Percentiles rank a stretch among this genome's conserved stretches.
Evolutionary conservation across 2,113 vertebrate genomes (phyloP).

Genomic region (Cephalopholis sonnerati): DNA sequence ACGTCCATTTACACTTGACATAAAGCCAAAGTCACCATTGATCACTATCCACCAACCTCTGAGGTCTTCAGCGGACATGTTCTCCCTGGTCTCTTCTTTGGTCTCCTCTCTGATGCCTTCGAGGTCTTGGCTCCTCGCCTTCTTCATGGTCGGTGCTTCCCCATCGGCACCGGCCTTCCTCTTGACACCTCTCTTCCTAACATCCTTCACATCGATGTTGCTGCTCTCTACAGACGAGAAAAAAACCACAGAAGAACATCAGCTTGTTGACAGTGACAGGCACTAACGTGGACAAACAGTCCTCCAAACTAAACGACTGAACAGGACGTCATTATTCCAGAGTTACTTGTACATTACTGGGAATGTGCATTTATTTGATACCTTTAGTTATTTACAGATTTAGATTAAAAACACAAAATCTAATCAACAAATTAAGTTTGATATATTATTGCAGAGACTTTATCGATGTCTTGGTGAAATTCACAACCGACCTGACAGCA

Average conservation of each 20-base stretch:
- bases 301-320: neutral
- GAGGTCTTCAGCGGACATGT: neutral
- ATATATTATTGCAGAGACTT: too few species aligned
- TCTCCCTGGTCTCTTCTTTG: fast-evolving
- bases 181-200: fast-evolving
- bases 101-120: fast-evolving
- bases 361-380: too few species aligned
- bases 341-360: too few species aligned
- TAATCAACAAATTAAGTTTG: too few species aligned
- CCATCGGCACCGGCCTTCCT: neutral
- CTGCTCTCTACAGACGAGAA: neutral
- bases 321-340: neutral
- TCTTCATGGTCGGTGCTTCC: neutral
- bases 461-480: too few species aligned
- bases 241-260: neutral
- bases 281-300: neutral
- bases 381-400: too few species aligned
- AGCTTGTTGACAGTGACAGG: slow-evolving; percentile 3
- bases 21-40: neutral
- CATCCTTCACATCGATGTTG: neutral
- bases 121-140: fast-evolving
- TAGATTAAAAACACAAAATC: too few species aligned
- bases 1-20: neutral
- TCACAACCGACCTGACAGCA: too few species aligned
- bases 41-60: neutral